These are phyloP conservation scores for Drosophila mimica DNA, from an alignment of 2,888 invertebrate species.

Conservation along the genomic window DNA sequence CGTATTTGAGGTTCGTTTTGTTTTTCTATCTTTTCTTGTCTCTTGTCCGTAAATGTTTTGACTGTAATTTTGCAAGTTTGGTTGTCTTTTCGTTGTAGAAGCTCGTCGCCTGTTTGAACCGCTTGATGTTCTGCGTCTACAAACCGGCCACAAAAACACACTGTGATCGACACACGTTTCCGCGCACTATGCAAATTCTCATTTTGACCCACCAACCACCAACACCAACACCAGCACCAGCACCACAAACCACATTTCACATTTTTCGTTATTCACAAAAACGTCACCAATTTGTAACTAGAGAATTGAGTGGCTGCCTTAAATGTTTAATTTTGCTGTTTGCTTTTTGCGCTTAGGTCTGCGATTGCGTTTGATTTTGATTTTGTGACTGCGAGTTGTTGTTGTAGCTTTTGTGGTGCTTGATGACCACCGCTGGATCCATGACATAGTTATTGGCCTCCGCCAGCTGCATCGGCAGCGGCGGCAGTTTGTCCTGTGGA, in stretches of 20 bases:
- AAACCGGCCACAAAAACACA: conserved; percentile 62
- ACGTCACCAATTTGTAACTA: conserved; percentile 17
- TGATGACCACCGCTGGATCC: conserved; percentile 84
- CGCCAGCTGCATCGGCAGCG: conserved; percentile 87
- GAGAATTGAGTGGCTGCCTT: conserved; percentile 30
- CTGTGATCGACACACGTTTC: conserved; percentile 70
- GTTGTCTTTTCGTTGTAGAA: conserved; percentile 30
- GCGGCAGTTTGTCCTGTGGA: conserved; percentile 91
- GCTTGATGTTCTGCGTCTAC: conserved; percentile 15
- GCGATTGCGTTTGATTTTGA: conserved; percentile 68
- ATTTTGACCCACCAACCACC: conserved; percentile 21
- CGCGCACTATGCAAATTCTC: conserved; percentile 70
- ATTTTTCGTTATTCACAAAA: conserved; percentile 11
- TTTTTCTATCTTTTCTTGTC: conserved; percentile 17
- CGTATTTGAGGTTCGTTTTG: conserved; percentile 66
- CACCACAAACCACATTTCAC: conserved; percentile 16
- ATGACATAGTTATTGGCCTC: conserved; percentile 90
- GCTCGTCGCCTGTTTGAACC: conserved; percentile 26
- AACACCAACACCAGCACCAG: conserved; percentile 15
- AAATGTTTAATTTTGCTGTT: background rate
- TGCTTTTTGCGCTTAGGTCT: conserved; percentile 37
- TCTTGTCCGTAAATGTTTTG: conserved; percentile 21
- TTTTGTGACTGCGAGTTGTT: conserved; percentile 81
- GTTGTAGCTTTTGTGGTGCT: conserved; percentile 84
- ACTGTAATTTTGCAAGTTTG: conserved; percentile 13